These are phyloP conservation scores for Meteorus cinctellus DNA, from an alignment of 2,888 invertebrate genomes.

Conservation along the genomic window DNA sequence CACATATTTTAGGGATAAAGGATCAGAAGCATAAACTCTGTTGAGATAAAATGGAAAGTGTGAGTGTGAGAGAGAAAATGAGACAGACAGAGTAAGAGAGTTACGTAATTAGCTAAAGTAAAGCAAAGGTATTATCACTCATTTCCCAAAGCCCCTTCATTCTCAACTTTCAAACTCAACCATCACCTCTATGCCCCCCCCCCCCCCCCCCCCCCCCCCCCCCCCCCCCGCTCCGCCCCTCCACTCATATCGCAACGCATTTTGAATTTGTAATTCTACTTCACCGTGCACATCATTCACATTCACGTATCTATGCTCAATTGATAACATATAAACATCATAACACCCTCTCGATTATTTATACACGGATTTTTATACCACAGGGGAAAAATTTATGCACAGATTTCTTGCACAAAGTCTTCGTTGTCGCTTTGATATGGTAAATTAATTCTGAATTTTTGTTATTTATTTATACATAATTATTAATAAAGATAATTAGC, in stretches of 20 bases:
- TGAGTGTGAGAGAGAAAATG: slow-evolving; percentile 39
- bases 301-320: background rate
- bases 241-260: too few relatives aligned
- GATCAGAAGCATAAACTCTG: slow-evolving; percentile 28
- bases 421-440: background rate
- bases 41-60: slow-evolving; percentile 30
- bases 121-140: slow-evolving; percentile 72
- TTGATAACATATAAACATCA: background rate
- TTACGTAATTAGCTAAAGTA: slow-evolving; percentile 72
- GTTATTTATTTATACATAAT: slow-evolving; percentile 60
- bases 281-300: background rate
- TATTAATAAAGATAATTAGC: slow-evolving; percentile 69
- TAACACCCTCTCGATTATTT: background rate
- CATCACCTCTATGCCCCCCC: slow-evolving; percentile 29
- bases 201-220: too few relatives aligned
- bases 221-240: too few relatives aligned
- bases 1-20: slow-evolving; percentile 24
- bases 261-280: background rate
- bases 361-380: background rate
- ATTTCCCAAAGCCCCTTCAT: slow-evolving; percentile 60
- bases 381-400: too few relatives aligned
- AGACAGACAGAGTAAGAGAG: slow-evolving; percentile 45
- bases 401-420: background rate
- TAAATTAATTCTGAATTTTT: slow-evolving; percentile 21
- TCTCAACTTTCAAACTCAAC: slow-evolving; percentile 1